A percentile compares a stretch with the other conserved stretches of the same genome.
These are phyloP conservation scores for Kradibia gibbosae DNA, from an alignment of 1,140 invertebrate species.

Conservation along the genomic window DNA sequence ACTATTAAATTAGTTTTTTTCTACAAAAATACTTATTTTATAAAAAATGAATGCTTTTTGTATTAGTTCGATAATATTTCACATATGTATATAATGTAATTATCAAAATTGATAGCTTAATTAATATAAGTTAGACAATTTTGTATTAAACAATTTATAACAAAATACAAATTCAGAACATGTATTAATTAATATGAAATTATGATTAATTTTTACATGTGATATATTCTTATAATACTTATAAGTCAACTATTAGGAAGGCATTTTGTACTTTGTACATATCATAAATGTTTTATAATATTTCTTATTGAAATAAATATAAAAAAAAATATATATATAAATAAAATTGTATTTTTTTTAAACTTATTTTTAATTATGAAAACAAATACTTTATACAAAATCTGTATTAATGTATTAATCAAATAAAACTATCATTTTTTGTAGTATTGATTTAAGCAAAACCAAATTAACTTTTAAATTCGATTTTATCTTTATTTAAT, in stretches of 20 bases:
- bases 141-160: background rate
- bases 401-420: background rate
- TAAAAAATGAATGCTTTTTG: too few species aligned
- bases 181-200: constrained; percentile 2
- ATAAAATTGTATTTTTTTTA: background rate
- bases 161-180: background rate
- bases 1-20: background rate
- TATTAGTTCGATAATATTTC: background rate
- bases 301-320: constrained; percentile 18
- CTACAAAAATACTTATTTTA: too few species aligned
- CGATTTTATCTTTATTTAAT: too few species aligned
- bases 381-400: background rate
- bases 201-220: constrained; percentile 23
- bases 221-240: constrained; percentile 35
- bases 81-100: background rate
- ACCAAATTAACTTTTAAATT: too few species aligned
- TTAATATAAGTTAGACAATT: background rate
- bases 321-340: constrained; percentile 4
- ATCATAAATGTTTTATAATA: constrained; percentile 16
- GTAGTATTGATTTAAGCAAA: too few species aligned
- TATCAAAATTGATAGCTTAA: background rate
- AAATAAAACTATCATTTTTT: too few species aligned
- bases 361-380: background rate
- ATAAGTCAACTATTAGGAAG: constrained; percentile 2
- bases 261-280: background rate